These are phyloP conservation scores for Drosophila athabasca DNA, from an alignment of 1,140 invertebrate species.

Conservation along the genomic window DNA sequence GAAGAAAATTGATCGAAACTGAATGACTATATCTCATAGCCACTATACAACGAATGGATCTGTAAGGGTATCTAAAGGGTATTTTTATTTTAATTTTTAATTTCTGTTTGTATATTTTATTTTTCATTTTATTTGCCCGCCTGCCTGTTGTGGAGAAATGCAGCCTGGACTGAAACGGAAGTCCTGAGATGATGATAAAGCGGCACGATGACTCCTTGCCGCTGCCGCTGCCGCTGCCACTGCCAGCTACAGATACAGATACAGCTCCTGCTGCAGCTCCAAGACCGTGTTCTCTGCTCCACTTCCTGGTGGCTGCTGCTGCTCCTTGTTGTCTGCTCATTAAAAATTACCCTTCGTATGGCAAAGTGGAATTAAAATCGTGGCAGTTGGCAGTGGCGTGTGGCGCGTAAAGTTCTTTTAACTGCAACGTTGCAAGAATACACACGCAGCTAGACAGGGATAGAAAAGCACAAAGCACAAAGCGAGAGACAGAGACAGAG, in stretches of 20 bases:
- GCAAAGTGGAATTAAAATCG: conserved; percentile 72
- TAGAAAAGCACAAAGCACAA: conserved; percentile 2
- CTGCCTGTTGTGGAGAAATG: conserved; percentile 48
- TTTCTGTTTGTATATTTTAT: neutral
- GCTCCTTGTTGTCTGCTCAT: conserved; percentile 44
- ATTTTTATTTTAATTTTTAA: conserved; percentile 2
- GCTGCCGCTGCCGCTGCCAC: conserved; percentile 2
- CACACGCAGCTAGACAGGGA: conserved; percentile 21
- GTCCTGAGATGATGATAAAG: conserved; percentile 51
- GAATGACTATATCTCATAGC: too few species aligned
- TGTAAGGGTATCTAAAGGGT: conserved; percentile 6
- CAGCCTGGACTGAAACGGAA: conserved; percentile 63
- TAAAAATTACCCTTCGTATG: conserved; percentile 81
- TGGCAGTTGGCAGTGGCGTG: conserved; percentile 49
- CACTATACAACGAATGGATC: too few species aligned
- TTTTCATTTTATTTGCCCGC: conserved; percentile 17
- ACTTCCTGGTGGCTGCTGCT: conserved; percentile 20
- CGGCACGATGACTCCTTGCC: conserved; percentile 45
- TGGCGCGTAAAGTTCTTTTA: conserved; percentile 65
- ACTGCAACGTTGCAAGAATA: conserved; percentile 70
- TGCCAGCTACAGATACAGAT: too few species aligned
- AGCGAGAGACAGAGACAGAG: conserved; percentile 2
- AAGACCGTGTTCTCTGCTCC: neutral
- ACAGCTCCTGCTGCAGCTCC: neutral
- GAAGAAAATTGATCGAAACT: too few species aligned